Base-by-base conservation (phyloP, 2,888 invertebrate genomes). In the Pardosa pseudoannulata region DNA sequence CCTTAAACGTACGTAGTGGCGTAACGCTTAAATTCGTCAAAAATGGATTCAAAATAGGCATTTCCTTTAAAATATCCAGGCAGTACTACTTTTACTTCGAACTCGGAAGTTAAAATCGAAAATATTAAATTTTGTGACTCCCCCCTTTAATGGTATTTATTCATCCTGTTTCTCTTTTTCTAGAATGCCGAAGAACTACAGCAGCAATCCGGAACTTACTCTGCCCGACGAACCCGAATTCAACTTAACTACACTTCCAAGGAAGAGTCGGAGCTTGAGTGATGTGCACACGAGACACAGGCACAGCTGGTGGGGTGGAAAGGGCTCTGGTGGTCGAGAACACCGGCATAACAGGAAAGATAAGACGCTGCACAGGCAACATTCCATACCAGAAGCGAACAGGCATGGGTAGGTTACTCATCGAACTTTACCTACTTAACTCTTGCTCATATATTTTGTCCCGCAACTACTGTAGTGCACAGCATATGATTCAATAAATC, bases 211-310 rank as follows among this genome's bases (percentile, higher is more conserved):
- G 2, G 87, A 87, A 28, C 67, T 87, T 36, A 72, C 50, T n/a
- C 39, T 46, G 6, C 75, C 80, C 2, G 27, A 23, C 3, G 67
- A 32, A 9, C 31, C 73, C 0, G 71, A 71, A 9, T 62, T 67
- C 3, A 62, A 56, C n/a, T n/a, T 36, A 32, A 36, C 31, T 28
- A 39, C 23, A 27, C 28, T 68, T 64, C 32, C 28, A 65, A 74
- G 32, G 56, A 88, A 67, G 70, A 88, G 89, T 90, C 93, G 94
- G 86, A 95, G 95, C 90, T 95, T 95, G 91, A 95, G 95, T 90
- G 95, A 95, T 82, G 27, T 86, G 19, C 85, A 85, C 81, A 89
- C 89, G 62, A 89, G 90, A 32, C 90, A 90, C 73, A 70, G 82
- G 39, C 76, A 82, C 29, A 90, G 90, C 28, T 91, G 91, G 90